These are phyloP conservation scores for Whitmania pigra DNA, from an alignment of 1,140 invertebrate genomes.

Conservation along the genomic window DNA sequence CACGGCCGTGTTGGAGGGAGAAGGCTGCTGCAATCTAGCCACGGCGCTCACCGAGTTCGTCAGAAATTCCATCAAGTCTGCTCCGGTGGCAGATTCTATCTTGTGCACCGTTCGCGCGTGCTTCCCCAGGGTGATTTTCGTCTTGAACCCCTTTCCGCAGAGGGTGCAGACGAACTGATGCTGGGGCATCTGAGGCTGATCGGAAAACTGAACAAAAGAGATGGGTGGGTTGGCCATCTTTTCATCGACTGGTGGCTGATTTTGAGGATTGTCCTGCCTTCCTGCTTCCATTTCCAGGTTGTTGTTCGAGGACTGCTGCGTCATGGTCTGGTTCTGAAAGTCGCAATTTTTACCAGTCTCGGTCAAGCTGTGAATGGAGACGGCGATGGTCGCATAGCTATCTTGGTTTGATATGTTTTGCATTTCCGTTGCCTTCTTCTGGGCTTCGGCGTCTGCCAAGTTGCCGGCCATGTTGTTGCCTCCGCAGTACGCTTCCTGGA, in stretches of 20 bases:
- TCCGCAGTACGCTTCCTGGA: no score
- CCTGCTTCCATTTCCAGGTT: background rate
- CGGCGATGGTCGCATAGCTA: background rate
- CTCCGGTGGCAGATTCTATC: background rate
- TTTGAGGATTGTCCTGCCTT: background rate
- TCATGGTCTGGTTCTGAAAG: background rate
- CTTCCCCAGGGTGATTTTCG: slow-evolving; percentile 4
- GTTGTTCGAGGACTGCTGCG: background rate
- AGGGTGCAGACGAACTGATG: slow-evolving; percentile 1
- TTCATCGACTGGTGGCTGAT: background rate
- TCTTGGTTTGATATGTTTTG: no score
- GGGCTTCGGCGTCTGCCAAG: background rate
- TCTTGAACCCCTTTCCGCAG: background rate
- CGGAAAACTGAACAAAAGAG: slow-evolving; percentile 4
- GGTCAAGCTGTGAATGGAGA: background rate
- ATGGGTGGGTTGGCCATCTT: background rate
- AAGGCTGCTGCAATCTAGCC: background rate
- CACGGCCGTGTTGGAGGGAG: background rate
- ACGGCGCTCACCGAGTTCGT: background rate
- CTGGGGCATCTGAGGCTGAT: background rate
- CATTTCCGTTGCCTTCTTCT: background rate
- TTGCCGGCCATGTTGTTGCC: no score
- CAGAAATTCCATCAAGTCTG: background rate
- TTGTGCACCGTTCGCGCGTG: background rate
- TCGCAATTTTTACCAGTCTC: background rate